These are phyloP conservation scores for Astatotilapia flaviijosephi DNA, from an alignment of 2,113 vertebrate genomes.

Conservation along the genomic window DNA sequence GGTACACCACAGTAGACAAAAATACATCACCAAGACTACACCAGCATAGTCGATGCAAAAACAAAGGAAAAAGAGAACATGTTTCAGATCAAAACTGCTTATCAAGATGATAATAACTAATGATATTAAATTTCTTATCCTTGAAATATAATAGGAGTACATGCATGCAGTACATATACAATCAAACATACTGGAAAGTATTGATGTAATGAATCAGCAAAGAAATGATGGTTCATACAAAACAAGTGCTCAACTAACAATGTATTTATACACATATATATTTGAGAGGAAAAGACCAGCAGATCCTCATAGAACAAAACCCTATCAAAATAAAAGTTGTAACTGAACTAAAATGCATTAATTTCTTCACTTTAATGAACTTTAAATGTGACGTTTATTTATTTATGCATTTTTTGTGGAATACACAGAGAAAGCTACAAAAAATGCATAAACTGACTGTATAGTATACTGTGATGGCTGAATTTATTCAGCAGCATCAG, in stretches of 20 bases:
- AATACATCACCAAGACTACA: constrained; percentile 49
- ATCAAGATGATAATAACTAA: background rate
- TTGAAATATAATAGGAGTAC: constrained; percentile 17
- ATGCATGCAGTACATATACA: constrained; percentile 40
- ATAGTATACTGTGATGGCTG: background rate
- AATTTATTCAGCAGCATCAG: background rate
- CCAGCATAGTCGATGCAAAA: constrained; percentile 67
- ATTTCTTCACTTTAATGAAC: background rate
- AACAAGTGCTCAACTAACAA: constrained; percentile 44
- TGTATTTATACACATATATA: background rate
- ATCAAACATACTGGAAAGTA: background rate
- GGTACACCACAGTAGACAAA: constrained; percentile 23
- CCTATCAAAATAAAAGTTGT: background rate
- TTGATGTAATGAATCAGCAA: background rate
- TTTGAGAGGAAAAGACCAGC: constrained; percentile 68
- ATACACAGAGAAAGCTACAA: too few species aligned
- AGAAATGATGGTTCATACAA: background rate
- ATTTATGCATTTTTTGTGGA: background rate
- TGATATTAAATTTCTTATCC: background rate
- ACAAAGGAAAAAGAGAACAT: background rate
- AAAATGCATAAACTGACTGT: background rate
- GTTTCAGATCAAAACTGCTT: background rate
- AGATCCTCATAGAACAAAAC: constrained; percentile 47
- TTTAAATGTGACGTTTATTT: background rate
- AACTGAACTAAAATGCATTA: background rate